Evolutionary conservation across 2,888 invertebrate species (phyloP), one percentile per base, ranked within the genome.

Genomic region (Colostygia pectinataria): DNA sequence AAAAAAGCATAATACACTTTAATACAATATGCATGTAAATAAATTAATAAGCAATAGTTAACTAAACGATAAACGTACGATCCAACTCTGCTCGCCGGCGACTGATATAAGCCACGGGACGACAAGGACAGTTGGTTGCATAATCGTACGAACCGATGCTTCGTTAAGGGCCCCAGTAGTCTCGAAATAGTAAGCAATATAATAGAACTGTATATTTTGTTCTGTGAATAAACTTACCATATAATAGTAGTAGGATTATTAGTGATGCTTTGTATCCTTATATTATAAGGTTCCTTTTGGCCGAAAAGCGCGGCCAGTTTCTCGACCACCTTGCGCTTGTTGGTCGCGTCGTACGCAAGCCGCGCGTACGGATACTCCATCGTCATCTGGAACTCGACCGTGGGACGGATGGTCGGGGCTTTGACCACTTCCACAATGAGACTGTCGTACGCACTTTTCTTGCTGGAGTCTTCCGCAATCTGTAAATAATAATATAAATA

Each of bases 261-360:
- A 1, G 91, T 90, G 40, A 97, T 93, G 53, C 93, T 93, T 38
- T 94, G 93, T 52, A 98, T 91, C 53, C 94, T 92, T 52, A 98
- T 95, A 48, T 94, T 93, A 20, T 91, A 92, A 0, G 96, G 92
- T 54, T 94, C 93, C 14, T 85, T 84, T 79, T 98, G 97, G 0
- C 94, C 94, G 71, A 97, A 97, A 7, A 97, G 73, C 12, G 92
- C 91, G 0, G 95, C 92, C 13, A 98, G 76, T 58, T 95, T 95
- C 71, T 97, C 95, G 9, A 97, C 92, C 59, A 97, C 95, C 64
- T 94, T 95, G 23, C 95, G 92, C 70, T 97, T 95, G 74, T 94
- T 91, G 18, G 89, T 83, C 0, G 96, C 94, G 43, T 94, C 94
- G 68, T 93, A 92, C 0, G 91, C 91, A 57, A 97, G 94, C 24